Conservation (phyloP, 2,113 vertebrate genomes). For the Ovis canadensis region DNA sequence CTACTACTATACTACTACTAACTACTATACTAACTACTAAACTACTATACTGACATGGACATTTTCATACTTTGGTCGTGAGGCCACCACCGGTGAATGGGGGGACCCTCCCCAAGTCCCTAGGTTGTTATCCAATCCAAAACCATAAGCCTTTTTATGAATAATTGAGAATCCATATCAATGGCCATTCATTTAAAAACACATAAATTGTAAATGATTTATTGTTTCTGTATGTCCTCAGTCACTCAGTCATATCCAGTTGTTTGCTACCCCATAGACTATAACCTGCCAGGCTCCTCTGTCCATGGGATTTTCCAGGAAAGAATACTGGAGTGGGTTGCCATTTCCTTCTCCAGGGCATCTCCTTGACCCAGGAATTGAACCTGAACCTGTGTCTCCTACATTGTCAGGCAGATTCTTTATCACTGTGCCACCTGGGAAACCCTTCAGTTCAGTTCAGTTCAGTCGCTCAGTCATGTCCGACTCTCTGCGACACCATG, state of each 20-base stretch:
- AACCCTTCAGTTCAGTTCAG: neutral
- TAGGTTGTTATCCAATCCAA: neutral
- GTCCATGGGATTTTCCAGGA: neutral
- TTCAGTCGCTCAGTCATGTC: too few species aligned
- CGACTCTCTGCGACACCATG: too few species aligned
- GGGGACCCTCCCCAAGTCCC: too few species aligned
- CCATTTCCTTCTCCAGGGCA: neutral
- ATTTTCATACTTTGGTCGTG: neutral
- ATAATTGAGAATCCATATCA: neutral
- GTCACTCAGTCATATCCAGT: accelerated
- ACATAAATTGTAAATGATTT: neutral
- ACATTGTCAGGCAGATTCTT: neutral
- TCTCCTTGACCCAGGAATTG: neutral
- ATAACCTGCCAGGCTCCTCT: neutral
- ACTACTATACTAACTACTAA: neutral
- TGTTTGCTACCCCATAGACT: neutral
- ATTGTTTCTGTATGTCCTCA: neutral
- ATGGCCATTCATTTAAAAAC: neutral
- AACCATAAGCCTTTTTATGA: neutral
- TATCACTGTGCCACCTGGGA: neutral
- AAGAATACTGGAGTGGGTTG: neutral
- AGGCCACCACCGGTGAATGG: neutral
- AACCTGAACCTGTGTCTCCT: accelerated
- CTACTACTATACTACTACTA: too few species aligned
- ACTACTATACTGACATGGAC: accelerated